These are phyloP conservation scores for Eremobia ochroleuca DNA, from an alignment of 2,888 invertebrate genomes.

Conservation along the genomic window DNA sequence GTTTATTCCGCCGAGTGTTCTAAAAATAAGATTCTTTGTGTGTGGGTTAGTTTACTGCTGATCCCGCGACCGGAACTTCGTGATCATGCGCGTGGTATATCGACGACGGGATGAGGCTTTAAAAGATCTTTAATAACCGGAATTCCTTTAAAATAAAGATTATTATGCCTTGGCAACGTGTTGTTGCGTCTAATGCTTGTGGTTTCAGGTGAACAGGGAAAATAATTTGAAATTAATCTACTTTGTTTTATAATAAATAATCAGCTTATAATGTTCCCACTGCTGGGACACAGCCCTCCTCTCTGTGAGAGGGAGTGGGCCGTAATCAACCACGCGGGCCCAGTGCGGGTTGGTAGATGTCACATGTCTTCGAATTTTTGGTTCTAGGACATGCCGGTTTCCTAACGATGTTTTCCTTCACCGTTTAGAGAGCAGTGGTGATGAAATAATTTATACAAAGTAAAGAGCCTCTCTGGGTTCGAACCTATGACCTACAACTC, in stretches of 20 bases:
- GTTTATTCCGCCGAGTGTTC: slow-evolving; percentile 54
- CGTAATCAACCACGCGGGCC: too few relatives aligned
- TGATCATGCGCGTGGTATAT: slow-evolving; percentile 22
- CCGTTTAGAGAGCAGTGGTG: too few relatives aligned
- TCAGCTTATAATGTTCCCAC: too few relatives aligned
- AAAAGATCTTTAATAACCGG: background rate
- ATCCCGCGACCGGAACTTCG: slow-evolving; percentile 37
- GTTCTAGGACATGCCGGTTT: too few relatives aligned
- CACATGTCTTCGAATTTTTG: too few relatives aligned
- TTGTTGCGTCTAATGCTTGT: background rate
- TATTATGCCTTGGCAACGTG: background rate
- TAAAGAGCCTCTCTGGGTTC: too few relatives aligned
- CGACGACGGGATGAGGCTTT: background rate
- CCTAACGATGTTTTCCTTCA: too few relatives aligned
- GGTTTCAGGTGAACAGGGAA: background rate
- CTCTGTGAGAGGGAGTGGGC: too few relatives aligned
- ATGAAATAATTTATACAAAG: too few relatives aligned
- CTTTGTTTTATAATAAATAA: background rate
- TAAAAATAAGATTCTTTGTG: slow-evolving; percentile 69
- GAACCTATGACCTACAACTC: too few relatives aligned
- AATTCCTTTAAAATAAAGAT: background rate
- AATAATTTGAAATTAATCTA: background rate
- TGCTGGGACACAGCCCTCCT: too few relatives aligned
- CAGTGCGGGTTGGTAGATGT: too few relatives aligned
- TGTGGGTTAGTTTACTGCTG: slow-evolving; percentile 47